Percentiles rank a stretch among this genome's conserved stretches.
Evolutionary conservation across 1,140 invertebrate genomes (phyloP).

Genomic region (Thaumatotibia leucotreta): DNA sequence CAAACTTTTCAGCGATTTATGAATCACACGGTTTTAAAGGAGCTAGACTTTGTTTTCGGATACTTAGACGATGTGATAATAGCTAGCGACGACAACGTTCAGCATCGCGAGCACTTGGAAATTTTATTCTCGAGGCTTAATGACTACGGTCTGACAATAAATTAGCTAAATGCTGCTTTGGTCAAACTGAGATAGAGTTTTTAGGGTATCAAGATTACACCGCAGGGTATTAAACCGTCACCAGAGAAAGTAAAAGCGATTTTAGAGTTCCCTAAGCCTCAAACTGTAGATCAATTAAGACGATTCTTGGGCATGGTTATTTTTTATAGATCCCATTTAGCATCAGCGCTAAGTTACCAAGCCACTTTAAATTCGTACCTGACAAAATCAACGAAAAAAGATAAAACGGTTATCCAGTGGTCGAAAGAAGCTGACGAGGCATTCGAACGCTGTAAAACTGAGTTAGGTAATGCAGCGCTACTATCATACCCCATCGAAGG

Average conservation of each 20-base stretch:
- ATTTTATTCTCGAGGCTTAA: slow-evolving; percentile 29
- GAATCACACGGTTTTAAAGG: slow-evolving; percentile 43
- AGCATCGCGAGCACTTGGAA: slow-evolving; percentile 41
- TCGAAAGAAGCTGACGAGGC: slow-evolving; percentile 26
- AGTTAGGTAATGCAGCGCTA: slow-evolving; percentile 27
- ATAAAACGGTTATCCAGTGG: slow-evolving; percentile 31
- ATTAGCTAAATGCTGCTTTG: slow-evolving; percentile 39
- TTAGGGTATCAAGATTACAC: slow-evolving; percentile 43
- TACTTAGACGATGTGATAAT: slow-evolving; percentile 59
- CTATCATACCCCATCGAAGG: slow-evolving; percentile 27
- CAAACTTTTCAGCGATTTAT: slow-evolving; percentile 71
- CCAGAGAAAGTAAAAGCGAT: slow-evolving; percentile 31
- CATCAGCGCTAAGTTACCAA: slow-evolving; percentile 24
- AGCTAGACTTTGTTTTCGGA: slow-evolving; percentile 32
- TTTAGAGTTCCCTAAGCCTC: slow-evolving; percentile 36
- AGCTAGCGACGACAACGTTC: slow-evolving; percentile 25
- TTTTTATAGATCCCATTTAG: slow-evolving; percentile 42
- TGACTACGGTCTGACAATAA: slow-evolving; percentile 36
- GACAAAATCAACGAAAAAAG: neutral
- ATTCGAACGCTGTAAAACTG: slow-evolving; percentile 52
- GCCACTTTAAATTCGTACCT: neutral
- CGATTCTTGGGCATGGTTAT: slow-evolving; percentile 63
- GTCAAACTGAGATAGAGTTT: slow-evolving; percentile 15
- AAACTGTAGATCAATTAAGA: slow-evolving; percentile 36
- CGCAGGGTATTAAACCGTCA: slow-evolving; percentile 38